Evolutionary conservation across 2,888 invertebrate genomes (phyloP), one percentile per base, ranked within the genome.

Genomic region (Fragum fragum): DNA sequence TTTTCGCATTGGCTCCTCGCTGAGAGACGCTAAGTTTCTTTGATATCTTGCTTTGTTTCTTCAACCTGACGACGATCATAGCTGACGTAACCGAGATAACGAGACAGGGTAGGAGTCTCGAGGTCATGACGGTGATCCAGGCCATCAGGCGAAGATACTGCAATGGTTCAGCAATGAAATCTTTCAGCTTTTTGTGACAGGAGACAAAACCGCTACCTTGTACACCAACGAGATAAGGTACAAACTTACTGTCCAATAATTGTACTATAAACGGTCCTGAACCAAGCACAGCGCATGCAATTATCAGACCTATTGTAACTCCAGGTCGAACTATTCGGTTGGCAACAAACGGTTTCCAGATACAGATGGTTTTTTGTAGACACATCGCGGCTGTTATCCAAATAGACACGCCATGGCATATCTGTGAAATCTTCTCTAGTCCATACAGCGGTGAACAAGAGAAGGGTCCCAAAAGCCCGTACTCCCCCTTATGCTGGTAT

Each of bases 381-480:
- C 42, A 42, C 66, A 66, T 66, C 2, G 42, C 7, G n/a, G 66
- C 66, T 3, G 66, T 66, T 36, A 66, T n/a, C 66, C 66, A 66
- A 14, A 66, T 26, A 42, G 66, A 66, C 7, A 42, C 66, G 2
- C 42, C 66, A 26, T 42, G 66, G 11, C 66, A 66, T 23, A 66
- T 42, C 42, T 42, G 39, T 14, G 66, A 66, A 3, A 39, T 42
- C 29, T 66, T 66, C 42, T 66, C 66, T 23, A 66, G 66, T 3
- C 7, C 26, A n/a, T 66, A 66, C 23, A 66, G 42, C 3, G 66
- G 9, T 1, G 32, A 1, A 26, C 66, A 66, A 14, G 36, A 21
- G 1, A 66, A 42, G 3, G 66, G 66, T 36, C n/a, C n/a, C 11
- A 66, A 23, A 42, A 66, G 6, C 7, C 42, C 66, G 28, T 11